Evolutionary conservation across 2,113 vertebrate genomes (phyloP).

Genomic region (Coptodon bakossiorum): DNA sequence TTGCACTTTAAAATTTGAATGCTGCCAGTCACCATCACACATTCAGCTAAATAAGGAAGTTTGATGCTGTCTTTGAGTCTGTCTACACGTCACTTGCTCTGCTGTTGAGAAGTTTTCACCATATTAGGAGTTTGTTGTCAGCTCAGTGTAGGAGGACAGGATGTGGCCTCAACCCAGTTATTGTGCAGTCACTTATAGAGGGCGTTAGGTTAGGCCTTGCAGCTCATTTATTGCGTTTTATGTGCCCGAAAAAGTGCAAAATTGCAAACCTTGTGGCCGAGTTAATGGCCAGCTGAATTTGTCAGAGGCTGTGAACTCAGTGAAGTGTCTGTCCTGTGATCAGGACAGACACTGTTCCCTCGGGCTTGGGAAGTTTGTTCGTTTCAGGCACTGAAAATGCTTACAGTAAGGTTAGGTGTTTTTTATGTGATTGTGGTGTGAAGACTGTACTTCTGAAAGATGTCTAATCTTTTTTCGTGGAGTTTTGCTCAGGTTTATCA

Average conservation of each 20-base stretch:
- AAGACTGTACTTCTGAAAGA: background rate
- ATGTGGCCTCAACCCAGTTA: slow-evolving; percentile 53
- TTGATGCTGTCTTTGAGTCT: slow-evolving; percentile 34
- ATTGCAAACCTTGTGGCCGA: background rate
- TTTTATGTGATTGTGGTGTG: background rate
- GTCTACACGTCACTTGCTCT: slow-evolving; percentile 37
- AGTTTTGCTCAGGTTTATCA: background rate
- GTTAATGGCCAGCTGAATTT: background rate
- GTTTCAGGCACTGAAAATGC: background rate
- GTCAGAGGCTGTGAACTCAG: background rate
- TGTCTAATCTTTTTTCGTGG: rapidly evolving
- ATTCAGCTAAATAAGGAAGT: slow-evolving; percentile 68
- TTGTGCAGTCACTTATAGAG: background rate
- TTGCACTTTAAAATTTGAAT: background rate
- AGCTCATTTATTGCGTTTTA: background rate
- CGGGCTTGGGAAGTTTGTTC: rapidly evolving
- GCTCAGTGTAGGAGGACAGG: slow-evolving; percentile 53
- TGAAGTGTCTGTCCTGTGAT: rapidly evolving
- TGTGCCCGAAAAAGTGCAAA: background rate
- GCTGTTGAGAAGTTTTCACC: slow-evolving; percentile 63
- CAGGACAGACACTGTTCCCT: background rate
- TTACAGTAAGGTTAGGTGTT: background rate
- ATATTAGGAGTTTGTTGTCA: slow-evolving; percentile 71
- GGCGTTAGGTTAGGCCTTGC: background rate
- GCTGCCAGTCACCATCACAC: background rate